These are phyloP conservation scores for Acanthornis magna DNA, from an alignment of 2,797 vertebrate genomes.

Conservation along the genomic window DNA sequence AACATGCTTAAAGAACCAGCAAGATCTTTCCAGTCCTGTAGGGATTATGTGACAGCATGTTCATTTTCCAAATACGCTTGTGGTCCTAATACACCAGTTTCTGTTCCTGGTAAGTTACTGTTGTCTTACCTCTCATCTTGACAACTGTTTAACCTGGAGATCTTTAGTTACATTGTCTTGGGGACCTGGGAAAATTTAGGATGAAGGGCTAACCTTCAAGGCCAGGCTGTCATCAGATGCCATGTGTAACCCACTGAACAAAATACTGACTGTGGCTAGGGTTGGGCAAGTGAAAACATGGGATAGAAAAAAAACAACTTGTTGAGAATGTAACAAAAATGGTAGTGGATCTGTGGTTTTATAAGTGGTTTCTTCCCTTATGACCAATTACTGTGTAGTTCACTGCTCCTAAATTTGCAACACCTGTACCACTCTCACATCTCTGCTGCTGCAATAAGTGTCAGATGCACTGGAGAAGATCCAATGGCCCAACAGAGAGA, in stretches of 20 bases:
- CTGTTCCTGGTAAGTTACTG: background rate
- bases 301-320: background rate
- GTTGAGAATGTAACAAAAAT: background rate
- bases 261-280: background rate
- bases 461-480: background rate
- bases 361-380: background rate
- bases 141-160: background rate
- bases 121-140: background rate
- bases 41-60: background rate
- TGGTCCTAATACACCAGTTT: background rate
- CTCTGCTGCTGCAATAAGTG: background rate
- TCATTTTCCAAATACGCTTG: background rate
- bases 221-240: background rate
- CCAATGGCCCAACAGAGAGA: background rate
- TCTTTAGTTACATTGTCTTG: background rate
- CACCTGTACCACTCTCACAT: background rate
- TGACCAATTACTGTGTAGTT: background rate
- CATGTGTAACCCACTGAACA: rapidly evolving
- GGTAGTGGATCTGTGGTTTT: background rate
- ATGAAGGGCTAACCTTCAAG: background rate
- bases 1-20: background rate
- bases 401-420: background rate
- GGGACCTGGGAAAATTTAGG: background rate
- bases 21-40: background rate
- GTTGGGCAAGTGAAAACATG: background rate